Evolutionary conservation across 2,113 vertebrate species (phyloP).

Genomic region (Salvelinus sp.): DNA sequence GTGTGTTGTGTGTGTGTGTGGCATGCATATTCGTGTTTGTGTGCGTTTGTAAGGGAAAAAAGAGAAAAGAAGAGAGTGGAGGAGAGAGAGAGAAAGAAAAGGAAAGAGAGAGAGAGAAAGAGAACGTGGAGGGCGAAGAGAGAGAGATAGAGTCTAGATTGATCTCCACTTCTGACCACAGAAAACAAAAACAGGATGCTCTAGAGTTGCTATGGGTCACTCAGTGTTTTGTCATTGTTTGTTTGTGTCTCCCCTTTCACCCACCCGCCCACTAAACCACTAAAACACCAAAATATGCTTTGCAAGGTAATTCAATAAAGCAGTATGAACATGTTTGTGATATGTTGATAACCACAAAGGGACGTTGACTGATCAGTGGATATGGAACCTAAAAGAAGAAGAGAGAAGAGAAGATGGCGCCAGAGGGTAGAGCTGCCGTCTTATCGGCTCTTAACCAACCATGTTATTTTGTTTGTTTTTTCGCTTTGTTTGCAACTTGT

Average conservation of each 20-base stretch:
- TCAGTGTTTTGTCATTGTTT: background rate
- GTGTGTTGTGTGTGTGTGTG: background rate
- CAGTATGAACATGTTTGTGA: background rate
- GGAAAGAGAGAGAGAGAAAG: background rate
- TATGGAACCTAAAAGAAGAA: background rate
- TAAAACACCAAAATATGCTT: background rate
- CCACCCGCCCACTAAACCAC: background rate
- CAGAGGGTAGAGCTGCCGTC: too few relatives aligned
- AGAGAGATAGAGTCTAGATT: background rate
- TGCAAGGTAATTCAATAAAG: background rate
- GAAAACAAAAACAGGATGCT: background rate
- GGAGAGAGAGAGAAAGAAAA: slow-evolving; percentile 20
- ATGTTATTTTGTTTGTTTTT: too few relatives aligned
- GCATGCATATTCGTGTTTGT: too few relatives aligned
- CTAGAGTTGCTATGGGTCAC: background rate
- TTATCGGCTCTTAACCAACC: too few relatives aligned
- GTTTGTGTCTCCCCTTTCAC: background rate
- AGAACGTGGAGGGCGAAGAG: background rate
- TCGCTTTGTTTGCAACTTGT: too few relatives aligned
- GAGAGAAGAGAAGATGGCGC: too few relatives aligned
- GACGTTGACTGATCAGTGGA: background rate
- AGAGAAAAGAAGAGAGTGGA: slow-evolving; percentile 28
- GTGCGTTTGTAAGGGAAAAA: background rate
- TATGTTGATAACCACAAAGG: background rate
- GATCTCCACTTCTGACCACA: background rate